Evolutionary conservation across 2,888 invertebrate species (phyloP).

Genomic region (Folsomia manolachei): DNA sequence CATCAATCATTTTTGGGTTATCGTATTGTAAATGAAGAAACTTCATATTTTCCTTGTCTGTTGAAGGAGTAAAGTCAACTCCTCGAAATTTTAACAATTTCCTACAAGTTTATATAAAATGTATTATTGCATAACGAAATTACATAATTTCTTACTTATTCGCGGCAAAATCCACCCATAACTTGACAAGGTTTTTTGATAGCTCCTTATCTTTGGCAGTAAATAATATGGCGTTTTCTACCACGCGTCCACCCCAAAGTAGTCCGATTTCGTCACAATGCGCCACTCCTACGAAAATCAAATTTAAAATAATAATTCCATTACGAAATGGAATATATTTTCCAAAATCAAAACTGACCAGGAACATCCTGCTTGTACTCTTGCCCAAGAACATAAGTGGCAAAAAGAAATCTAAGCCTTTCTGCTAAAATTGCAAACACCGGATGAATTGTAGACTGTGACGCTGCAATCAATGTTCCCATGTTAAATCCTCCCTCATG

Average conservation of each 20-base stretch:
- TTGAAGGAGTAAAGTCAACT: slow-evolving; percentile 17
- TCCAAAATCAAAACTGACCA: too few species aligned
- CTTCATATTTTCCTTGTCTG: slow-evolving; percentile 7
- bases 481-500: slow-evolving; percentile 24
- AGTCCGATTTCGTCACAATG: slow-evolving; percentile 8
- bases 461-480: slow-evolving; percentile 23
- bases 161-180: slow-evolving; percentile 36
- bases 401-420: neutral
- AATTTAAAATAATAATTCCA: neutral
- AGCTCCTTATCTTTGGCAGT: slow-evolving; percentile 29
- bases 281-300: neutral
- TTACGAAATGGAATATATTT: neutral
- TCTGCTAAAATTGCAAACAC: neutral
- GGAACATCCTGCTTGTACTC: neutral
- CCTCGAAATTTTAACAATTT: slow-evolving; percentile 26
- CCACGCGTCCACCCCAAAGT: neutral
- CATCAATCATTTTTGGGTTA: slow-evolving; percentile 31
- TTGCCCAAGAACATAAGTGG: neutral
- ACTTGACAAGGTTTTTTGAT: slow-evolving; percentile 32
- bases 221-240: neutral
- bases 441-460: slow-evolving; percentile 24
- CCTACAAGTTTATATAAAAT: slow-evolving; percentile 12
- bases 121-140: neutral
- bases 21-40: slow-evolving; percentile 30
- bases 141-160: slow-evolving; percentile 27